A percentile compares a stretch with the other conserved stretches of the same genome.
phyloP scores from a whole-genome alignment of 92 coral and sea anemone species.

The Phenganax stokvisi region DNA sequence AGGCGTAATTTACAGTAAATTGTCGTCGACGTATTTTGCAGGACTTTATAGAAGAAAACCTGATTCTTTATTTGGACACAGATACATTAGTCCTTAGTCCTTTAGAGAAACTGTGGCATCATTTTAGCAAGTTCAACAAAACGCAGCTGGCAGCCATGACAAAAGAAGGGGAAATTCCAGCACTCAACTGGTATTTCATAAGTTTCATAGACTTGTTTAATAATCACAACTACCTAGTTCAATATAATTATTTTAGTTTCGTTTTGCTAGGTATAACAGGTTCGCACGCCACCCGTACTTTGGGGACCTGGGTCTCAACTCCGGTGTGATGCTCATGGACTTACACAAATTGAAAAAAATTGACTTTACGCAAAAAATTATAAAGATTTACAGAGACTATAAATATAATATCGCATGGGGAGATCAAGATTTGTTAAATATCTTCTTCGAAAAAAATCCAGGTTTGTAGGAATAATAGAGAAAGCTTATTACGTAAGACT shows the following conservation, averaged over 20 bases:
- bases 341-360: conserved; percentile 68
- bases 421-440: conserved; percentile 84
- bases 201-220: too few species aligned
- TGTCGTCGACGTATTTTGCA: conserved; percentile 6
- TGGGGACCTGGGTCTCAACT: conserved; percentile 85
- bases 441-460: conserved; percentile 77
- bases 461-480: conserved; percentile 44
- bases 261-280: conserved; percentile 29
- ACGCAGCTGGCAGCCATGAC: conserved; percentile 76
- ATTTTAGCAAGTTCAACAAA: conserved; percentile 59
- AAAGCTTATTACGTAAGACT: too few species aligned
- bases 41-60: conserved; percentile 64
- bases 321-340: conserved; percentile 97
- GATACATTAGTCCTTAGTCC: conserved; percentile 77
- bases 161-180: conserved; percentile 70
- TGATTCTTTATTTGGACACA: conserved; percentile 82
- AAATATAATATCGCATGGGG: conserved; percentile 76
- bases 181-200: conserved; percentile 63
- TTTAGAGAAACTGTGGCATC: conserved; percentile 74
- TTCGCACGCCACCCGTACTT: conserved; percentile 89
- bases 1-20: too few species aligned
- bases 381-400: conserved; percentile 65
- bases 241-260: too few species aligned
- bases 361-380: conserved; percentile 57
- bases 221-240: too few species aligned